phyloP scores from a whole-genome alignment of 1,140 invertebrate species.

The Lucilia cuprina region DNA sequence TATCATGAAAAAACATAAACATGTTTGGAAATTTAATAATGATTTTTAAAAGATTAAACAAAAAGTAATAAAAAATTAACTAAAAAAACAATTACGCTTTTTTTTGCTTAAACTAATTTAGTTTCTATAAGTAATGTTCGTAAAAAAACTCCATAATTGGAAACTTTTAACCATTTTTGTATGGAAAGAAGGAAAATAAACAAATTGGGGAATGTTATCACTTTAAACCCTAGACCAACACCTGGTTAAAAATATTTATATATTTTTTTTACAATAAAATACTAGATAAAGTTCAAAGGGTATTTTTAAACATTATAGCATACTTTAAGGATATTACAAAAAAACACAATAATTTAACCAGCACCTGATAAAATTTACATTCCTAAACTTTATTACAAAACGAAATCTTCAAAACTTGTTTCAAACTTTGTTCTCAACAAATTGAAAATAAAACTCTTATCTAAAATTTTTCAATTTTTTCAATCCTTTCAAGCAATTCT shows the following conservation, averaged over 20 bases:
- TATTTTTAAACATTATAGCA: background rate
- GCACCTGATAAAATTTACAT: background rate
- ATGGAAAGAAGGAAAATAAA: background rate
- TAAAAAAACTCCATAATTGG: no score
- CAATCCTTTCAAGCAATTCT: background rate
- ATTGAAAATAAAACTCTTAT: no score
- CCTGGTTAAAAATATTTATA: background rate
- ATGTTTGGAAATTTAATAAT: conserved; percentile 2
- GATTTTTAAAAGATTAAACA: background rate
- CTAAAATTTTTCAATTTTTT: no score
- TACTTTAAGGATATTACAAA: background rate
- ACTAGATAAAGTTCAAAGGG: background rate
- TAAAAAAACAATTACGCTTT: no score
- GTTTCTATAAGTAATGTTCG: background rate
- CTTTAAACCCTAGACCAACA: conserved; percentile 17
- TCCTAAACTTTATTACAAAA: no score
- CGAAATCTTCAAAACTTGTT: no score
- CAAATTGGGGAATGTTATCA: background rate
- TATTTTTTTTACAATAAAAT: background rate
- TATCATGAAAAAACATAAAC: conserved; percentile 30
- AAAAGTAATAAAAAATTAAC: background rate
- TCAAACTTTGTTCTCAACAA: no score
- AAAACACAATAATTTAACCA: background rate
- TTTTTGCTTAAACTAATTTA: no score
- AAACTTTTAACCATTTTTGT: background rate